Conservation (phyloP, 2,113 vertebrate genomes). For the Synchiropus splendidus region DNA sequence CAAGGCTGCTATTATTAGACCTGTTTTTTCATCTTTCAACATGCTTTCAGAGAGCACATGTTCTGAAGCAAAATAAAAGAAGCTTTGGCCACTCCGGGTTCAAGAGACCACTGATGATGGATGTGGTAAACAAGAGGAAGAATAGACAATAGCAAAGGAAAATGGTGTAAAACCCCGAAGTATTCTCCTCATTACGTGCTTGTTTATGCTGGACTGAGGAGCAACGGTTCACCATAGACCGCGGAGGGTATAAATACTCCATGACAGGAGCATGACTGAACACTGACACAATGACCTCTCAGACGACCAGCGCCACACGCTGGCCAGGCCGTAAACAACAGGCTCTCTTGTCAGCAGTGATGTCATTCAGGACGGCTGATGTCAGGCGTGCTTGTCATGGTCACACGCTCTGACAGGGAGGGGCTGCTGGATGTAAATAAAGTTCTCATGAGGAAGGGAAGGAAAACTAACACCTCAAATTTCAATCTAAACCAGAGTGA, state of each 20-base stretch:
- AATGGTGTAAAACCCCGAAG: constrained; percentile 9
- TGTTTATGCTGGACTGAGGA: constrained; percentile 9
- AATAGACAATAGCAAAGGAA: constrained; percentile 8
- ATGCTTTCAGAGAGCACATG: too few relatives aligned
- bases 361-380: constrained; percentile 23
- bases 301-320: constrained; percentile 35
- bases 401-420: not conserved
- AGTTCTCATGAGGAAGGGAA: not conserved
- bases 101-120: constrained; percentile 18
- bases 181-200: too few relatives aligned
- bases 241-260: constrained; percentile 41
- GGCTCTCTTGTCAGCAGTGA: constrained; percentile 9
- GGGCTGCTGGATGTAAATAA: constrained; percentile 13
- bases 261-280: constrained; percentile 13
- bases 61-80: too few relatives aligned
- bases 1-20: constrained; percentile 6
- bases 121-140: constrained; percentile 19
- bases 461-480: too few relatives aligned
- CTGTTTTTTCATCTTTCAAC: constrained; percentile 16
- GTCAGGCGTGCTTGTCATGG: constrained; percentile 27
- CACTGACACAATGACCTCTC: constrained; percentile 21
- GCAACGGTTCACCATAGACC: constrained; percentile 10
- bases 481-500: too few relatives aligned
- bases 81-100: too few relatives aligned
- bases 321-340: constrained; percentile 29